A percentile compares a stretch with the other conserved stretches of the same genome.
Evolutionary conservation across 2,113 vertebrate species (phyloP).

Genomic region (Pteropus alecto): DNA sequence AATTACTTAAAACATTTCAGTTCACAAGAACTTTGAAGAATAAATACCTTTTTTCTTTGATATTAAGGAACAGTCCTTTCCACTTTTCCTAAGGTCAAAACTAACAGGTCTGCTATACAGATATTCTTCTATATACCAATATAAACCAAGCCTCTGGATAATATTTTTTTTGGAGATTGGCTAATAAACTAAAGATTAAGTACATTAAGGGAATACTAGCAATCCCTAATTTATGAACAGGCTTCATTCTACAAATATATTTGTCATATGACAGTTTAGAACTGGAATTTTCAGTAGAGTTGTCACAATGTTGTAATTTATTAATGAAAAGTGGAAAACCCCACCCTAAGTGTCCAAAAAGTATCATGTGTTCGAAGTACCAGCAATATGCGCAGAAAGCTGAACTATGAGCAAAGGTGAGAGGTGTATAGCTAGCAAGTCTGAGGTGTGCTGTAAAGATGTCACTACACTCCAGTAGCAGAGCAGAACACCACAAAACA

Average conservation of each 20-base stretch:
- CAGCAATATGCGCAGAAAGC: neutral
- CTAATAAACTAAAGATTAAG: neutral
- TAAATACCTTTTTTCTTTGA: neutral
- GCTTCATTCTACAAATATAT: slow-evolving; percentile 3
- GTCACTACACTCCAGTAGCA: neutral
- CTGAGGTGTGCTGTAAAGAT: neutral
- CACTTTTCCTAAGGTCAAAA: neutral
- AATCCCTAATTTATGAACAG: slow-evolving; percentile 7
- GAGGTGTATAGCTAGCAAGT: neutral
- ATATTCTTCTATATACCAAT: slow-evolving; percentile 1
- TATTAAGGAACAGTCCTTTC: neutral
- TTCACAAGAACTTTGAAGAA: neutral
- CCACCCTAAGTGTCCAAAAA: neutral
- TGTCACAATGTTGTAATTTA: neutral
- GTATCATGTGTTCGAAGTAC: neutral
- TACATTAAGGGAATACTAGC: neutral
- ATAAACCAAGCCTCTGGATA: neutral
- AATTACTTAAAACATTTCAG: slow-evolving; percentile 28
- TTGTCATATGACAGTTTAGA: neutral
- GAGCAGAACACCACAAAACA: neutral
- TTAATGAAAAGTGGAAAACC: neutral
- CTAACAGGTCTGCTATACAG: neutral
- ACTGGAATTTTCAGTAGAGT: neutral
- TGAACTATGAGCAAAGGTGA: neutral
- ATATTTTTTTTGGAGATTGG: neutral